These are phyloP conservation scores for Philereme transversata DNA, from an alignment of 2,888 invertebrate genomes.

Conservation along the genomic window DNA sequence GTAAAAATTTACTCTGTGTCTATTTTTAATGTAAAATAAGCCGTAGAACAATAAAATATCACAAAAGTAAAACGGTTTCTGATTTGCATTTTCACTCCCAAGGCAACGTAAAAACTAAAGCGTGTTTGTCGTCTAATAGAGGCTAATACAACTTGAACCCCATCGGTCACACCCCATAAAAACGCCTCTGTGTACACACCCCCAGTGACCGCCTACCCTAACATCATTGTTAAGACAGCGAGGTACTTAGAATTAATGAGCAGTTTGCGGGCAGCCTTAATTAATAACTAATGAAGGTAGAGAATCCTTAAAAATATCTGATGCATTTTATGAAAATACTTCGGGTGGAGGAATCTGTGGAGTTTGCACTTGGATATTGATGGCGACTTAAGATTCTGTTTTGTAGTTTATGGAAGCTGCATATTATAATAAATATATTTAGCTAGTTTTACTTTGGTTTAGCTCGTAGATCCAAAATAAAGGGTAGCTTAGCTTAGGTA, in stretches of 20 bases:
- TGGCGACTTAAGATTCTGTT: neutral
- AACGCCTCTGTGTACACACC: conserved; percentile 23
- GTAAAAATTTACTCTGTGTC: too few relatives aligned
- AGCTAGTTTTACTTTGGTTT: too few relatives aligned
- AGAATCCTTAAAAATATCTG: conserved; percentile 41
- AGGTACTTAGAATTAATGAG: conserved; percentile 67
- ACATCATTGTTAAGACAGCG: conserved; percentile 55
- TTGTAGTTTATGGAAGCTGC: neutral
- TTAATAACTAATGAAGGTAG: conserved; percentile 65
- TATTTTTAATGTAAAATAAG: too few relatives aligned
- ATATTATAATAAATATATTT: too few relatives aligned
- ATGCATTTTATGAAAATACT: conserved; percentile 39
- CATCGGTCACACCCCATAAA: conserved; percentile 28
- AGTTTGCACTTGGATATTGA: conserved; percentile 11
- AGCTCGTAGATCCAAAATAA: too few relatives aligned
- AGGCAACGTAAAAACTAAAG: conserved; percentile 7
- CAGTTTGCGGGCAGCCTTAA: conserved; percentile 56
- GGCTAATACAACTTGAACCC: conserved; percentile 12
- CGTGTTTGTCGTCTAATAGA: conserved; percentile 13
- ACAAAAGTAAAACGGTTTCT: too few relatives aligned
- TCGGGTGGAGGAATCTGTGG: conserved; percentile 19
- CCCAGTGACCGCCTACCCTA: conserved; percentile 40
- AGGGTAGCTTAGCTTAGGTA: too few relatives aligned
- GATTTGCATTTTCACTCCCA: too few relatives aligned
- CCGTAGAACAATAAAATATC: too few relatives aligned